Evolutionary conservation across 2,888 invertebrate genomes (phyloP).

Genomic region (Melipona bicolor): DNA sequence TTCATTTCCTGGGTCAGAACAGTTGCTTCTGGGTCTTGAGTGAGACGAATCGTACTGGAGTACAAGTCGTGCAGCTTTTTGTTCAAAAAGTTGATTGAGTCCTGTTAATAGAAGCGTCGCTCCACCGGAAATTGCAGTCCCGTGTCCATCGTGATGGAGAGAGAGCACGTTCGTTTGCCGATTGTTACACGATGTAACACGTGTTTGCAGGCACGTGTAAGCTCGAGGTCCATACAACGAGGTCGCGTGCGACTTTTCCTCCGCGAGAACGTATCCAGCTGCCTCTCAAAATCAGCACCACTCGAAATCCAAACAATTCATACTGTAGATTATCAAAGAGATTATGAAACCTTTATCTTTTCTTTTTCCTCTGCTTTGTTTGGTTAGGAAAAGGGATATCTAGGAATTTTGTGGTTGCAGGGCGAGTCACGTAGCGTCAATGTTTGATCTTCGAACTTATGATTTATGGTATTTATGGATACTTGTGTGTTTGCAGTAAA

Average conservation of each 20-base stretch:
- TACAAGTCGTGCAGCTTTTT: no score
- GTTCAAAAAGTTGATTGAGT: no score
- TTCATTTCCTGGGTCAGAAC: no score
- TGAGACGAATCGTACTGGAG: no score
- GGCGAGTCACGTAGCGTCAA: background rate
- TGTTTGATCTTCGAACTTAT: background rate
- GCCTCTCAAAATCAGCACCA: slow-evolving; percentile 29
- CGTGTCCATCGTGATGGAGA: background rate
- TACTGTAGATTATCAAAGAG: background rate
- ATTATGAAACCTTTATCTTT: background rate
- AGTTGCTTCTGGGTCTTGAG: no score
- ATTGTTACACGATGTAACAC: slow-evolving; percentile 40
- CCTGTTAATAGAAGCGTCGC: background rate
- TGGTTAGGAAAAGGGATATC: no score
- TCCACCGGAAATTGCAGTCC: background rate
- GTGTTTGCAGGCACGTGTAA: slow-evolving; percentile 54
- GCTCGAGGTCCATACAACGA: slow-evolving; percentile 39
- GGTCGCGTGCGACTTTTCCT: slow-evolving; percentile 61
- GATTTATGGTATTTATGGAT: background rate
- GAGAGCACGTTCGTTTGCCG: slow-evolving; percentile 12
- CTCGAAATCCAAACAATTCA: slow-evolving; percentile 18
- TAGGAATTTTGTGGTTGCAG: background rate
- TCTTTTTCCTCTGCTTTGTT: background rate
- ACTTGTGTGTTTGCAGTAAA: no score
- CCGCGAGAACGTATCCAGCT: slow-evolving; percentile 55